phyloP scores from a whole-genome alignment of 2,113 vertebrate genomes.

The Garra rufa region DNA sequence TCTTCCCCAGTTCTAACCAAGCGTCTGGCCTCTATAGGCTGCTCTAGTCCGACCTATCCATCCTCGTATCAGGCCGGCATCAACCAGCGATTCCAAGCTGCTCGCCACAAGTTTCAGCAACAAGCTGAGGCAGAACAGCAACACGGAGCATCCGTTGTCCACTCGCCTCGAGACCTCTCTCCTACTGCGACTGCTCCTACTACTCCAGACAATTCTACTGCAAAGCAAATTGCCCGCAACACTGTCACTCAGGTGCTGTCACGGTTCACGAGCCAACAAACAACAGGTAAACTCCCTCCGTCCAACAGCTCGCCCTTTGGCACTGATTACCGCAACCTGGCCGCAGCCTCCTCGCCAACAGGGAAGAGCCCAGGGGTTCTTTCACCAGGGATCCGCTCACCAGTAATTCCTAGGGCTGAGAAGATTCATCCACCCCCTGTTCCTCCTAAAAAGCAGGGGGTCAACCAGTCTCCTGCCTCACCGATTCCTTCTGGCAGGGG shows the following conservation, averaged over 20 bases:
- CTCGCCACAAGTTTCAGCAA: conserved; percentile 93
- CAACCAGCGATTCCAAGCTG: conserved; percentile 95
- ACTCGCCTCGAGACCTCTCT: conserved; percentile 86
- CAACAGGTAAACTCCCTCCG: conserved; percentile 78
- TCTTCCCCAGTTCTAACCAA: conserved; percentile 89
- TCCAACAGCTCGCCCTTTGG: conserved; percentile 94
- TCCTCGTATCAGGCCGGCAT: conserved; percentile 93
- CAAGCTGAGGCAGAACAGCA: conserved; percentile 90
- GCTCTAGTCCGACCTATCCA: conserved; percentile 84
- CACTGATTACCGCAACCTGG: conserved; percentile 92
- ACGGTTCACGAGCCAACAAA: conserved; percentile 93
- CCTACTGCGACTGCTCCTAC: conserved; percentile 80
- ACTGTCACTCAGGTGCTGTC: conserved; percentile 98
- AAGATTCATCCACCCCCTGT: conserved; percentile 86
- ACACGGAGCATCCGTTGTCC: conserved; percentile 72
- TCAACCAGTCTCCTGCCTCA: conserved; percentile 84
- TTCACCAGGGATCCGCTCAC: conserved; percentile 92
- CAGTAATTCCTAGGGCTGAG: conserved; percentile 88
- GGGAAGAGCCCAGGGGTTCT: conserved; percentile 84
- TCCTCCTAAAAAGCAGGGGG: conserved; percentile 89
- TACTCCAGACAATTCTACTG: conserved; percentile 83
- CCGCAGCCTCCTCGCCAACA: conserved; percentile 69
- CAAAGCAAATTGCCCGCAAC: conserved; percentile 95
- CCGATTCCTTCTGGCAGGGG: conserved; percentile 73
- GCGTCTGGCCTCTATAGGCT: conserved; percentile 81